These are phyloP conservation scores for Phalacrocorax carbo DNA, from an alignment of 2,113 vertebrate species.

Conservation along the genomic window DNA sequence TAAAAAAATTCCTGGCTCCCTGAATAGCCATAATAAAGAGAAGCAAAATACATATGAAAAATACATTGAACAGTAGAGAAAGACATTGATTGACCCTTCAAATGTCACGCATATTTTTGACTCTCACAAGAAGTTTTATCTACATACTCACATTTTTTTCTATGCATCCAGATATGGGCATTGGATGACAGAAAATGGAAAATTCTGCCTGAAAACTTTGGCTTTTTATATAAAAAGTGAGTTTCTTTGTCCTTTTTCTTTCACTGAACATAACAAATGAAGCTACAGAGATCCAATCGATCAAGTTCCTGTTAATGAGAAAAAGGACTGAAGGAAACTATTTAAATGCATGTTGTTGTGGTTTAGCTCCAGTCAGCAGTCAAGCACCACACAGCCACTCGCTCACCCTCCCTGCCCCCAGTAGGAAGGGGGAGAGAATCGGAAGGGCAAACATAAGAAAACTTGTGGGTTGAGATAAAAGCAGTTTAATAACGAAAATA, in stretches of 20 bases:
- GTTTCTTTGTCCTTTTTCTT: background rate
- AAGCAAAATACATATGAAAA: background rate
- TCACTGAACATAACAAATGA: background rate
- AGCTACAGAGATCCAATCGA: background rate
- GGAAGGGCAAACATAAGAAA: too few relatives aligned
- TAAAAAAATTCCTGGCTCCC: background rate
- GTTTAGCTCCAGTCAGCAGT: too few relatives aligned
- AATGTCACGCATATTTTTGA: background rate
- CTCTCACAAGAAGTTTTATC: background rate
- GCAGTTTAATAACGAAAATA: too few relatives aligned
- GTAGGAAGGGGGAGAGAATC: too few relatives aligned
- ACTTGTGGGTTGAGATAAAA: too few relatives aligned
- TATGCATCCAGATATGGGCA: background rate
- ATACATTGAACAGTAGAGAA: background rate
- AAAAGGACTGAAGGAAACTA: background rate
- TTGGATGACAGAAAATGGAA: background rate
- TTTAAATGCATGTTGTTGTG: background rate
- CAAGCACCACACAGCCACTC: too few relatives aligned
- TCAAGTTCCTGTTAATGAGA: background rate
- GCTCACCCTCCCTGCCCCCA: too few relatives aligned
- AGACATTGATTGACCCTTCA: background rate
- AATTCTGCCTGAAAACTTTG: background rate
- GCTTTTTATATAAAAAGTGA: background rate
- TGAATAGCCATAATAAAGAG: background rate
- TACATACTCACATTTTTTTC: background rate